phyloP scores from a whole-genome alignment of 2,888 invertebrate species.

The Troides aeacus region DNA sequence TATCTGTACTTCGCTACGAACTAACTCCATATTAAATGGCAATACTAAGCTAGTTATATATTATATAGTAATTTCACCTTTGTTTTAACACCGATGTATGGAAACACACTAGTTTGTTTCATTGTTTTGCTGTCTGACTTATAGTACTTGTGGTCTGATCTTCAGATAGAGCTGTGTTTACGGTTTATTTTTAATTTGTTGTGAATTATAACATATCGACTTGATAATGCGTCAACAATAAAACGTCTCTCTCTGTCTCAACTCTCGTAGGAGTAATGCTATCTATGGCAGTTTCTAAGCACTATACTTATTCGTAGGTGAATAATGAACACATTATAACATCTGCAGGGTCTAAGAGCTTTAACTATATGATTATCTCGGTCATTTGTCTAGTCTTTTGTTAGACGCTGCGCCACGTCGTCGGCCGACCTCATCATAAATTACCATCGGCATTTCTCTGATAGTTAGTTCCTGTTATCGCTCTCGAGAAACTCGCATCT shows the following conservation, averaged over 20 bases:
- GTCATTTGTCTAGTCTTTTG: constrained; percentile 76
- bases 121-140: too few relatives aligned
- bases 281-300: constrained; percentile 4
- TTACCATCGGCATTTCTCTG: constrained; percentile 71
- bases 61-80: too few relatives aligned
- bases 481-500: constrained; percentile 60
- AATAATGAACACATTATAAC: constrained; percentile 31
- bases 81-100: too few relatives aligned
- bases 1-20: neutral
- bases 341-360: constrained; percentile 34
- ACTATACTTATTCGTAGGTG: constrained; percentile 14
- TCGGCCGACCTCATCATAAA: constrained; percentile 65
- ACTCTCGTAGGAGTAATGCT: constrained; percentile 1
- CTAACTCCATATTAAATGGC: neutral
- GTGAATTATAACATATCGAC: neutral
- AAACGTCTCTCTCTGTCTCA: neutral
- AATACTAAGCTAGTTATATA: neutral
- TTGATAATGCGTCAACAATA: neutral
- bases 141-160: too few relatives aligned
- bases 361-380: constrained; percentile 62
- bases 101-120: too few relatives aligned
- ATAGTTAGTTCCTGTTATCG: constrained; percentile 71
- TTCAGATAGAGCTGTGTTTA: neutral
- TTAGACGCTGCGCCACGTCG: constrained; percentile 55
- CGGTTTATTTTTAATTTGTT: neutral